A percentile compares a stretch with the other conserved stretches of the same genome.
Conservation (phyloP, 2,888 invertebrate genomes). For the Drosophila neotestacea region DNA sequence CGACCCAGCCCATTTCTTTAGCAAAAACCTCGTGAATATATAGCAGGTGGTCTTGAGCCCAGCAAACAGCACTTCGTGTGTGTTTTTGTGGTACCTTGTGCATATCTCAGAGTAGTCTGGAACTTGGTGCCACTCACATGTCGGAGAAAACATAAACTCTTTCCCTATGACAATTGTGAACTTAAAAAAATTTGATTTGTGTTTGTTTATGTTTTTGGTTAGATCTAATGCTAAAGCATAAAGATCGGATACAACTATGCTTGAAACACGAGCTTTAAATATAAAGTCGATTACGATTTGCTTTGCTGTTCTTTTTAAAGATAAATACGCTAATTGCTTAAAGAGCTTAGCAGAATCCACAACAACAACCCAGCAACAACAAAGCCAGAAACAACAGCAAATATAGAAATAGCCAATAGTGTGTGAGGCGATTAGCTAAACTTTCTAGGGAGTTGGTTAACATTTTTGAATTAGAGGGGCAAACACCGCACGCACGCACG, state of each 20-base stretch:
- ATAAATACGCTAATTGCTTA: conserved; percentile 63
- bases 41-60: too few species aligned
- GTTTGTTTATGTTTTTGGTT: conserved; percentile 10
- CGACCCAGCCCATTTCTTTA: too few species aligned
- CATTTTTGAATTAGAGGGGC: conserved; percentile 27
- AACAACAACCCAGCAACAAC: conserved; percentile 28
- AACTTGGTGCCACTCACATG: too few species aligned
- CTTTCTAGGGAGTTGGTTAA: conserved; percentile 69
- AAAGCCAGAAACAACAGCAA: conserved; percentile 18
- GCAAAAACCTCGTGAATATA: too few species aligned
- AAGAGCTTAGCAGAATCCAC: conserved; percentile 49
- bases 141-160: too few species aligned
- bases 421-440: conserved; percentile 50
- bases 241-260: conserved; percentile 3
- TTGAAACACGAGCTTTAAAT: conserved; percentile 44
- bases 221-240: conserved; percentile 11
- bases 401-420: conserved; percentile 35
- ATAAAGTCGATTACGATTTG: conserved; percentile 41
- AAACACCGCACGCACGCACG: conserved; percentile 30
- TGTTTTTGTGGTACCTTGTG: too few species aligned
- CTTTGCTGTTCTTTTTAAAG: conserved; percentile 30
- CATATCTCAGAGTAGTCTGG: too few species aligned
- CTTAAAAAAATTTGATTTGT: too few species aligned
- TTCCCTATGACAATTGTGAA: too few species aligned
- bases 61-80: too few species aligned